These are phyloP conservation scores for Hipposideros armiger DNA, from an alignment of 2,113 vertebrate genomes.

Conservation along the genomic window DNA sequence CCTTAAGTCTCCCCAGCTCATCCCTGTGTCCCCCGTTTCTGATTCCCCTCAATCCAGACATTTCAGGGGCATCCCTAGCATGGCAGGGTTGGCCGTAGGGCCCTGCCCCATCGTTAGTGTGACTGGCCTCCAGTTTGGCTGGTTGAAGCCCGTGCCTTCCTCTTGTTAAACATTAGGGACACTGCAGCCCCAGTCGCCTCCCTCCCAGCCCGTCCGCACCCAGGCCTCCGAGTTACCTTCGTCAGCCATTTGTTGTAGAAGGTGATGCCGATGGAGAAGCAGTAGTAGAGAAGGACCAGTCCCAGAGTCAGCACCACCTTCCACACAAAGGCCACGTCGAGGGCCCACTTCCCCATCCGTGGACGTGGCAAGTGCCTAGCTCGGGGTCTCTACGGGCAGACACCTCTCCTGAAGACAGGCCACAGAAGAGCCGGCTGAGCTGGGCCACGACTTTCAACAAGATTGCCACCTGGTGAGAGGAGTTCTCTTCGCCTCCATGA, in stretches of 20 bases:
- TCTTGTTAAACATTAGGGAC: not conserved
- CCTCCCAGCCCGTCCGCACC: not conserved
- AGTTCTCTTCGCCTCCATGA: slow-evolving; percentile 27
- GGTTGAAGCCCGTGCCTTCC: not conserved
- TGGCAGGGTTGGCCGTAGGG: not conserved
- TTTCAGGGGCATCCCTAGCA: accelerated
- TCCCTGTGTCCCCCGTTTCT: not conserved
- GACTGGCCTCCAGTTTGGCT: not conserved
- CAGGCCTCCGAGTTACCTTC: slow-evolving; percentile 84
- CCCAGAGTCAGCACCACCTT: slow-evolving; percentile 87
- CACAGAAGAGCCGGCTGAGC: not conserved
- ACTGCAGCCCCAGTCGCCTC: not conserved
- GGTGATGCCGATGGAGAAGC: slow-evolving; percentile 96
- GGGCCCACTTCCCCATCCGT: slow-evolving; percentile 74
- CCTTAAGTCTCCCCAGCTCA: not conserved
- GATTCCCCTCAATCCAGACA: not conserved
- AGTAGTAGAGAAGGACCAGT: slow-evolving; percentile 93
- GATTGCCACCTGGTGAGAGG: not conserved
- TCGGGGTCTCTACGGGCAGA: not conserved
- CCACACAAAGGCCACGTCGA: slow-evolving; percentile 85
- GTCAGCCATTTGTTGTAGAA: slow-evolving; percentile 98
- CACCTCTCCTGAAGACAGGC: not conserved
- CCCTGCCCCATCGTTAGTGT: not conserved
- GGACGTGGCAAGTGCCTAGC: not conserved
- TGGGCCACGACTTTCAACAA: slow-evolving; percentile 7